A percentile compares a stretch with the other conserved stretches of the same genome.
These are phyloP conservation scores for Zeus faber DNA, from an alignment of 2,113 vertebrate species.

Conservation along the genomic window DNA sequence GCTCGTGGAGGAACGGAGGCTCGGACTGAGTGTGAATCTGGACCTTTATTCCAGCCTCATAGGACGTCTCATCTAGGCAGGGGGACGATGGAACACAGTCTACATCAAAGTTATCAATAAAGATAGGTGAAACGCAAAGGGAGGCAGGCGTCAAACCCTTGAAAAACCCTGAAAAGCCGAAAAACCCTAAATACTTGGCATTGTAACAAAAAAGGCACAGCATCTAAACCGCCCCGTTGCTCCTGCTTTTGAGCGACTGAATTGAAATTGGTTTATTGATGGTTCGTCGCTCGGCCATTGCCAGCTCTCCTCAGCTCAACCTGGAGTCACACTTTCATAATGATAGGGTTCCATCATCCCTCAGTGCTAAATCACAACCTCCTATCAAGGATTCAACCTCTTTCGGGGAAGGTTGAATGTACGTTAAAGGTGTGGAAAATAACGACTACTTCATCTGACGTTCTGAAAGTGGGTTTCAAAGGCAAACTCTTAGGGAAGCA, in stretches of 20 bases:
- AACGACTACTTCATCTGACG: slow-evolving; percentile 19
- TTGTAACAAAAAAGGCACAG: not conserved
- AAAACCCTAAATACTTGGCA: slow-evolving; percentile 2
- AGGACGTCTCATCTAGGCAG: slow-evolving; percentile 70
- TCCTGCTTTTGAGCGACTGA: slow-evolving; percentile 1
- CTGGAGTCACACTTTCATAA: not conserved
- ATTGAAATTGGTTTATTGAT: slow-evolving; percentile 1
- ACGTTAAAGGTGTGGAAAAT: slow-evolving; percentile 24
- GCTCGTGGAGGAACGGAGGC: slow-evolving; percentile 71
- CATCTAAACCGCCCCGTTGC: slow-evolving; percentile 5
- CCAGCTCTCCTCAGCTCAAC: slow-evolving; percentile 6
- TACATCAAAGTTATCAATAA: slow-evolving; percentile 47
- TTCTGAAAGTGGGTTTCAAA: slow-evolving; percentile 5
- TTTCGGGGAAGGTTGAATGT: slow-evolving; percentile 13
- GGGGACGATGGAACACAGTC: slow-evolving; percentile 57
- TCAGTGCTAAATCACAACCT: slow-evolving; percentile 12
- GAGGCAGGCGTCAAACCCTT: no score
- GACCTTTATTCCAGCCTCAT: slow-evolving; percentile 76
- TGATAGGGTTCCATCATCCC: not conserved
- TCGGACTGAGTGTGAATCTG: slow-evolving; percentile 75
- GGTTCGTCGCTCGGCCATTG: slow-evolving; percentile 34
- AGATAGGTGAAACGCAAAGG: no score
- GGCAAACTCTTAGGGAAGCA: not conserved
- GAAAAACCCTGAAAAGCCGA: not conserved
- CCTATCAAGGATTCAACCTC: slow-evolving; percentile 21